phyloP scores from a whole-genome alignment of 2,888 invertebrate genomes.

The Steinernema scapterisci region DNA sequence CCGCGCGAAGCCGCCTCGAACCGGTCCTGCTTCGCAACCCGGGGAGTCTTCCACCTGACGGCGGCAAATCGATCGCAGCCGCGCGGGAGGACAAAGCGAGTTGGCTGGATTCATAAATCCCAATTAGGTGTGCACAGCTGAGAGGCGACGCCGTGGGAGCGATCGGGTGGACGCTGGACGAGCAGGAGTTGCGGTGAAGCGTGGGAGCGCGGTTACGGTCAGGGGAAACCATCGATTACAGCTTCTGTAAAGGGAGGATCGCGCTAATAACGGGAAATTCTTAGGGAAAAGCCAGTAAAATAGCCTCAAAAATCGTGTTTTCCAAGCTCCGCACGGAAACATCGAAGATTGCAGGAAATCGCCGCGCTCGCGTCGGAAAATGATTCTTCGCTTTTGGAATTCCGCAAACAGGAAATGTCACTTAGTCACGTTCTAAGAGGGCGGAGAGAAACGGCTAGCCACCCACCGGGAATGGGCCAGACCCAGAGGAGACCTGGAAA shows the following conservation, averaged over 20 bases:
- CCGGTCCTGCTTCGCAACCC: neutral
- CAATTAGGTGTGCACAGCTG: constrained; percentile 33
- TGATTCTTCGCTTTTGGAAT: neutral
- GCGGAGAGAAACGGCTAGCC: neutral
- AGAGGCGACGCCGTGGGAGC: neutral
- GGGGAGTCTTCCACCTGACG: constrained; percentile 2
- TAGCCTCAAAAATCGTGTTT: no score
- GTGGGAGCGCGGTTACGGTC: no score
- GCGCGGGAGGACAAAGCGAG: neutral
- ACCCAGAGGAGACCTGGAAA: neutral
- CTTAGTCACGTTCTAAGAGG: neutral
- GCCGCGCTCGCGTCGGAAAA: neutral
- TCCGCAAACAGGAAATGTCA: neutral
- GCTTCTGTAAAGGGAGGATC: no score
- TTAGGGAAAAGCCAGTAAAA: no score
- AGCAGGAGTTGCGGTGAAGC: no score
- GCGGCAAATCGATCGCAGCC: constrained; percentile 1
- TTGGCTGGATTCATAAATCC: constrained; percentile 7
- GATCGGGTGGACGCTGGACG: neutral
- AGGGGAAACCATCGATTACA: no score
- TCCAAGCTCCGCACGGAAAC: no score
- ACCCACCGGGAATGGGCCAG: neutral
- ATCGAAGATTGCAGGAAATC: no score
- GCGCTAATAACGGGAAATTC: no score
- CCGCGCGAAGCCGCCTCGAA: constrained; percentile 12